These are phyloP conservation scores for Thecocarcelia acutangulata DNA, from an alignment of 2,888 invertebrate genomes.

Conservation along the genomic window DNA sequence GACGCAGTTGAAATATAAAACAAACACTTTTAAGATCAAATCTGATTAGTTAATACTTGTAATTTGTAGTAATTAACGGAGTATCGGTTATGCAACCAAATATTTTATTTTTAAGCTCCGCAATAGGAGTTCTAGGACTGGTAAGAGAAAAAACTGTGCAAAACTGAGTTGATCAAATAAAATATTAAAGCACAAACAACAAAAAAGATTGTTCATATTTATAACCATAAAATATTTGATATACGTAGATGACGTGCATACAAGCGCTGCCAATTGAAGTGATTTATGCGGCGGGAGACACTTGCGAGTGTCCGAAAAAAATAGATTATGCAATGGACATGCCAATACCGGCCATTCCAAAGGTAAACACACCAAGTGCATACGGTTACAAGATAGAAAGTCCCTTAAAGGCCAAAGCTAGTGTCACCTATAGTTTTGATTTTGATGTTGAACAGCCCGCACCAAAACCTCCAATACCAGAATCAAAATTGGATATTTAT, in stretches of 20 bases:
- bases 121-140: slow-evolving; percentile 44
- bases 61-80: slow-evolving; percentile 31
- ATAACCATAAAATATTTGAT: slow-evolving; percentile 4
- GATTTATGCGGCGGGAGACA: slow-evolving; percentile 76
- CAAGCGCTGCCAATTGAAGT: slow-evolving; percentile 73
- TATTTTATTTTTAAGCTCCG: slow-evolving; percentile 6
- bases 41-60: slow-evolving; percentile 58
- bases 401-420: slow-evolving; percentile 73
- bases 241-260: slow-evolving; percentile 67
- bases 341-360: slow-evolving; percentile 72
- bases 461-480: slow-evolving; percentile 70
- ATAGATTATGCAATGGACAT: slow-evolving; percentile 75
- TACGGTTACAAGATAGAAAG: slow-evolving; percentile 77
- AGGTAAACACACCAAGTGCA: slow-evolving; percentile 65
- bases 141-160: slow-evolving; percentile 39
- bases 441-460: slow-evolving; percentile 78
- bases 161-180: neutral
- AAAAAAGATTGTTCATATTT: neutral
- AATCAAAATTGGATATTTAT: slow-evolving; percentile 72
- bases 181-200: neutral
- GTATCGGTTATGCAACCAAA: slow-evolving; percentile 25
- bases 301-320: slow-evolving; percentile 76
- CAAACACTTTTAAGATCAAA: slow-evolving; percentile 23
- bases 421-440: slow-evolving; percentile 77
- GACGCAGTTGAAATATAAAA: slow-evolving; percentile 59